Percentiles rank a stretch among this genome's conserved stretches.
These are phyloP conservation scores for Abrostola tripartita DNA, from an alignment of 2,888 invertebrate genomes.

Conservation along the genomic window DNA sequence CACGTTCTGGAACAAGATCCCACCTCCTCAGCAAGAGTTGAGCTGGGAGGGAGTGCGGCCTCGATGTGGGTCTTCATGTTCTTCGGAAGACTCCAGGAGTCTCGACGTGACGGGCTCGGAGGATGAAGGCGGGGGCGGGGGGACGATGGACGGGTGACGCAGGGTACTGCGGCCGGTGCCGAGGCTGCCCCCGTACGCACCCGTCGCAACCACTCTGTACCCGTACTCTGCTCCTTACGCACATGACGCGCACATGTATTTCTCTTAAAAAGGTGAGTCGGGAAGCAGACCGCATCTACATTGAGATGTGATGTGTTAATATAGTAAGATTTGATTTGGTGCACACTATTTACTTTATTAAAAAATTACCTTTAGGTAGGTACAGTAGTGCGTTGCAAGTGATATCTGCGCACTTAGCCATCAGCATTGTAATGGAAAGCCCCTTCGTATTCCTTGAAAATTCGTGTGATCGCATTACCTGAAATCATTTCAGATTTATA, in stretches of 20 bases:
- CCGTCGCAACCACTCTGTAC: slow-evolving; percentile 68
- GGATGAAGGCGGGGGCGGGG: slow-evolving; percentile 81
- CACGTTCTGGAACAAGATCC: slow-evolving; percentile 84
- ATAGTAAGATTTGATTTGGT: too few relatives aligned
- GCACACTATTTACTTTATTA: too few relatives aligned
- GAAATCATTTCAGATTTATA: too few relatives aligned
- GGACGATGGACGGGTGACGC: slow-evolving; percentile 81
- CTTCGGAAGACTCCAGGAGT: slow-evolving; percentile 84
- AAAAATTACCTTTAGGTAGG: too few relatives aligned
- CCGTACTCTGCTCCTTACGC: slow-evolving; percentile 72
- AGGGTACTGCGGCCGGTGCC: slow-evolving; percentile 87
- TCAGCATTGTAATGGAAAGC: too few relatives aligned
- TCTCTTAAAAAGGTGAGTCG: slow-evolving; percentile 66
- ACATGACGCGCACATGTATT: slow-evolving; percentile 77
- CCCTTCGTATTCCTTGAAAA: too few relatives aligned
- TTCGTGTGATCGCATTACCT: too few relatives aligned
- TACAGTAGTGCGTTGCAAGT: too few relatives aligned
- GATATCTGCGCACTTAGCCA: too few relatives aligned
- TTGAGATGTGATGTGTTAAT: too few relatives aligned
- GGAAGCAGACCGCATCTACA: too few relatives aligned
- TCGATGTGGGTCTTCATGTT: slow-evolving; percentile 78
- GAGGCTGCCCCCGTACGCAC: slow-evolving; percentile 79
- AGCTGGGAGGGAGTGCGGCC: slow-evolving; percentile 76
- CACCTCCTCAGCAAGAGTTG: slow-evolving; percentile 73
- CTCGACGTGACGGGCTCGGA: slow-evolving; percentile 87